A percentile compares a stretch with the other conserved stretches of the same genome.
Conservation (phyloP, 2,113 vertebrate species). For the Rynchops niger region DNA sequence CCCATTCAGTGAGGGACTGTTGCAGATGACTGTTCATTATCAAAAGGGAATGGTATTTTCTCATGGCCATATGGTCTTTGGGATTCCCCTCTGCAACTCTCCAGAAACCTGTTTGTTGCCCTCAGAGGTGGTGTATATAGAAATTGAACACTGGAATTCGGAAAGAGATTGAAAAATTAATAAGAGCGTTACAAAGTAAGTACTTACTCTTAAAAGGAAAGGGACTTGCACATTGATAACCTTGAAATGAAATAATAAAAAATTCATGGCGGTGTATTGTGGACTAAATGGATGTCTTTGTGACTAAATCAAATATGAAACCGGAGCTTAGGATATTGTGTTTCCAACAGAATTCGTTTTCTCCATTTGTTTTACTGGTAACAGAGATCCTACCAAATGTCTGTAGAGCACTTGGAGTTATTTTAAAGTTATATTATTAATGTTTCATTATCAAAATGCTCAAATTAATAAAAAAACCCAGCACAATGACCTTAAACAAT, state of each 20-base stretch:
- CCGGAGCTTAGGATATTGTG: background rate
- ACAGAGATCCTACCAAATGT: background rate
- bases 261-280: background rate
- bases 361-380: background rate
- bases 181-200: background rate
- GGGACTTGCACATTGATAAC: background rate
- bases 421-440: background rate
- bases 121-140: background rate
- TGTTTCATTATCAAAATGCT: background rate
- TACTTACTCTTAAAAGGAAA: background rate
- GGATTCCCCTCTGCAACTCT: background rate
- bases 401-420: background rate
- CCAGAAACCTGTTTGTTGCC: background rate
- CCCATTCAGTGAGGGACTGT: background rate
- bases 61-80: background rate
- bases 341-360: background rate
- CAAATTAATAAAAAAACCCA: background rate
- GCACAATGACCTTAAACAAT: background rate
- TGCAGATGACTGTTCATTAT: slow-evolving; percentile 2
- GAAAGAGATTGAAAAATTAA: background rate
- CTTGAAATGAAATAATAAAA: background rate
- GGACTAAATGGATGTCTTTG: background rate
- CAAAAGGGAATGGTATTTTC: slow-evolving; percentile 46
- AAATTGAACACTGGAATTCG: background rate
- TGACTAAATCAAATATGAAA: background rate